Conservation (phyloP, 2,888 invertebrate genomes). For the Tinea semifulvella region DNA sequence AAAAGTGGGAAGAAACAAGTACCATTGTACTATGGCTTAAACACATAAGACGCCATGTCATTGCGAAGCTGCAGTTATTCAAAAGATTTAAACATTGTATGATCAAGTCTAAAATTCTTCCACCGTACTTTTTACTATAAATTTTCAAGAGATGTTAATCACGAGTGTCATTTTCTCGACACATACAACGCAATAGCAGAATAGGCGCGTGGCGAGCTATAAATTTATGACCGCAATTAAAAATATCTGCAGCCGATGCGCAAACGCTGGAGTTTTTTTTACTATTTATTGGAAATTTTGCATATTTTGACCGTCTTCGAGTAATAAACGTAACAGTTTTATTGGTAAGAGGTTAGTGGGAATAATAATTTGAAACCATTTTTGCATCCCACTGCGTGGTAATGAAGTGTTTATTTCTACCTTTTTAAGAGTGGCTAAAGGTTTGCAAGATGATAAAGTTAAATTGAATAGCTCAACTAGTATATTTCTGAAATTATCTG, state of each 20-base stretch:
- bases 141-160: background rate
- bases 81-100: too few relatives aligned
- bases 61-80: too few relatives aligned
- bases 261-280: background rate
- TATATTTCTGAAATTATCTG: conserved; percentile 7
- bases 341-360: conserved; percentile 9
- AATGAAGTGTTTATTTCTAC: conserved; percentile 11
- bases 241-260: conserved; percentile 13
- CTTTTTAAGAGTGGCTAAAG: conserved; percentile 1
- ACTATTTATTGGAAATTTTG: conserved; percentile 10
- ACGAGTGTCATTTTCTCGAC: conserved; percentile 12
- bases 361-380: conserved; percentile 10
- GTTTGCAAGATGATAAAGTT: conserved; percentile 8
- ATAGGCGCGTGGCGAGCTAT: conserved; percentile 13
- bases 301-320: conserved; percentile 12
- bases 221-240: conserved; percentile 14
- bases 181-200: conserved; percentile 12
- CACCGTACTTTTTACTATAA: background rate
- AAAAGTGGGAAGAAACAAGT: too few relatives aligned
- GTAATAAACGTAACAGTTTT: conserved; percentile 11
- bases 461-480: conserved; percentile 2
- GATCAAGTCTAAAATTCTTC: too few relatives aligned
- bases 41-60: too few relatives aligned
- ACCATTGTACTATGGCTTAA: too few relatives aligned
- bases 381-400: conserved; percentile 10